These are phyloP conservation scores for Trididemnum clinides DNA, from an alignment of 23 tunicate genomes.

Conservation along the genomic window DNA sequence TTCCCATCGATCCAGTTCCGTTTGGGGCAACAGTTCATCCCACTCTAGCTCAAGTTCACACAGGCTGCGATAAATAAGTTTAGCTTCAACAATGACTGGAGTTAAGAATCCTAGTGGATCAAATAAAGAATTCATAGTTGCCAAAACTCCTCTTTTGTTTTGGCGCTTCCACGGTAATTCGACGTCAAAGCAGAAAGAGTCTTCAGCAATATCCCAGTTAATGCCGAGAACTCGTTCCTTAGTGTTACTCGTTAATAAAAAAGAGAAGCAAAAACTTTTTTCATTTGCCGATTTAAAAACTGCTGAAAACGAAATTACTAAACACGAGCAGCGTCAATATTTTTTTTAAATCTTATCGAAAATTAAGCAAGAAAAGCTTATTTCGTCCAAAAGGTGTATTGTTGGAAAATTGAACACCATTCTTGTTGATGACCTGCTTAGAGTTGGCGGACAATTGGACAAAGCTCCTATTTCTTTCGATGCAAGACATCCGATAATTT, in stretches of 20 bases:
- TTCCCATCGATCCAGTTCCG: neutral
- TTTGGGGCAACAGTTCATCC: neutral
- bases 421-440: no score
- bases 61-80: neutral
- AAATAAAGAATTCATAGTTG: constrained; percentile 3
- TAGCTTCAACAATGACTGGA: constrained; percentile 2
- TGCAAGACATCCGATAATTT: no score
- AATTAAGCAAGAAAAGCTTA: no score
- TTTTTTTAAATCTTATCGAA: no score
- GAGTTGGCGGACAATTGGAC: no score
- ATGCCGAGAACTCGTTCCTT: constrained; percentile 46
- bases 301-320: no score
- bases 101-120: neutral
- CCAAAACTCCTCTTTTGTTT: constrained; percentile 20
- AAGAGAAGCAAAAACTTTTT: no score
- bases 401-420: no score
- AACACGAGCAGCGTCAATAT: no score
- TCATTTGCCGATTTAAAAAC: no score
- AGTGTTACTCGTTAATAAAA: neutral
- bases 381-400: no score
- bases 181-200: neutral
- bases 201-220: constrained; percentile 1
- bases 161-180: neutral
- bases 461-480: no score
- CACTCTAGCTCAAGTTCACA: neutral